Conservation (phyloP, 1,140 invertebrate genomes). For the Physella acuta region DNA sequence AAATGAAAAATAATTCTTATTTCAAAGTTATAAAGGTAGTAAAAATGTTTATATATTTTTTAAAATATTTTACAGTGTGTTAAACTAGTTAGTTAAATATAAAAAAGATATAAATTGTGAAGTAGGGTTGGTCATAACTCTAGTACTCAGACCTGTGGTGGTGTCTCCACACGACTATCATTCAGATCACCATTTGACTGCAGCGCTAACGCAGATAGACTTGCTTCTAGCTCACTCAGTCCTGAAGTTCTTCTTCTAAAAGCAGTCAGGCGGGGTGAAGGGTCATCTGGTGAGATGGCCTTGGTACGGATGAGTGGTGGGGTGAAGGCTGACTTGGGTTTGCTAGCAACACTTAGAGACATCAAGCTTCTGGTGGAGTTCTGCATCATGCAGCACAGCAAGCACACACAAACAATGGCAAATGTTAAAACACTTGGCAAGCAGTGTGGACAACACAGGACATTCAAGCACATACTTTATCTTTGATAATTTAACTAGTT, state of each 20-base stretch:
- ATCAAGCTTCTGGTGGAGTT: background rate
- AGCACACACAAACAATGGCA: background rate
- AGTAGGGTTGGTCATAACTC: too few relatives aligned
- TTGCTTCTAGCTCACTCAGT: background rate
- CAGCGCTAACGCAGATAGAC: background rate
- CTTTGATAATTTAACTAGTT: too few relatives aligned
- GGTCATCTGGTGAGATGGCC: background rate
- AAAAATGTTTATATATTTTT: too few relatives aligned
- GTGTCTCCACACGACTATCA: background rate
- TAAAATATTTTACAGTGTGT: too few relatives aligned
- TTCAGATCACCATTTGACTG: background rate
- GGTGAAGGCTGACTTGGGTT: constrained; percentile 10
- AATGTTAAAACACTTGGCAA: background rate
- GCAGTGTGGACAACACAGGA: background rate
- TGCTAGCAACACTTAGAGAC: background rate
- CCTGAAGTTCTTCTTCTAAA: background rate
- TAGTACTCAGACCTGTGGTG: background rate
- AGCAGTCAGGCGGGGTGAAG: background rate
- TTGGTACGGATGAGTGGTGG: background rate
- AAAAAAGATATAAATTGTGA: background rate
- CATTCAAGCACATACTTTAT: too few relatives aligned
- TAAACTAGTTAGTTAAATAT: too few relatives aligned
- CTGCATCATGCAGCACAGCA: background rate
- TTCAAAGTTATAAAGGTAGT: too few relatives aligned
- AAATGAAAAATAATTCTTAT: too few relatives aligned